Conservation (phyloP, 2,113 vertebrate species). For the Triplophysa rosa region DNA sequence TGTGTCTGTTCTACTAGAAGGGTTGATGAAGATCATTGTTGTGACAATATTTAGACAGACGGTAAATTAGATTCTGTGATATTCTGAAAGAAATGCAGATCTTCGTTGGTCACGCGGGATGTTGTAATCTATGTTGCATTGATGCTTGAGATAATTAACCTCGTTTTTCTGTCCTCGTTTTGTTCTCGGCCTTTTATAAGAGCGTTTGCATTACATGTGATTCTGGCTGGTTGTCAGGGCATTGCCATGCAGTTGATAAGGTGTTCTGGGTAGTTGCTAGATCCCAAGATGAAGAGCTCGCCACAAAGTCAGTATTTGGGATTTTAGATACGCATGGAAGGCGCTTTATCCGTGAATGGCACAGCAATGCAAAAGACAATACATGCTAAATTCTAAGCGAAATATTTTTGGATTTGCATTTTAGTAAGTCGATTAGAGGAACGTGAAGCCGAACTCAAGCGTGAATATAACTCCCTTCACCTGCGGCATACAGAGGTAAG, state of each 20-base stretch:
- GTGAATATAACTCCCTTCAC: constrained; percentile 93
- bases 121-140: neutral
- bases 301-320: no score
- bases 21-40: neutral
- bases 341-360: no score
- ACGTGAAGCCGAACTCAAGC: constrained; percentile 93
- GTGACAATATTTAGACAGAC: neutral
- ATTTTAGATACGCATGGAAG: neutral
- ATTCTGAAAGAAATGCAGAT: neutral
- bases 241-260: neutral
- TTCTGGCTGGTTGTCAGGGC: neutral
- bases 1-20: constrained; percentile 20
- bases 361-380: neutral
- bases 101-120: neutral
- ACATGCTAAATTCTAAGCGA: neutral
- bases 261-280: neutral
- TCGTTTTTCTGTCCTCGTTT: constrained; percentile 28
- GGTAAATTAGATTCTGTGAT: neutral
- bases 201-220: neutral
- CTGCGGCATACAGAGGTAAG: constrained; percentile 94
- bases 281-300: neutral
- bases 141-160: neutral
- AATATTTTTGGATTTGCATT: constrained; percentile 12
- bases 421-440: constrained; percentile 93
- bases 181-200: neutral